phyloP scores from a whole-genome alignment of 2,797 vertebrate genomes.

The Etheostoma nigrum region DNA sequence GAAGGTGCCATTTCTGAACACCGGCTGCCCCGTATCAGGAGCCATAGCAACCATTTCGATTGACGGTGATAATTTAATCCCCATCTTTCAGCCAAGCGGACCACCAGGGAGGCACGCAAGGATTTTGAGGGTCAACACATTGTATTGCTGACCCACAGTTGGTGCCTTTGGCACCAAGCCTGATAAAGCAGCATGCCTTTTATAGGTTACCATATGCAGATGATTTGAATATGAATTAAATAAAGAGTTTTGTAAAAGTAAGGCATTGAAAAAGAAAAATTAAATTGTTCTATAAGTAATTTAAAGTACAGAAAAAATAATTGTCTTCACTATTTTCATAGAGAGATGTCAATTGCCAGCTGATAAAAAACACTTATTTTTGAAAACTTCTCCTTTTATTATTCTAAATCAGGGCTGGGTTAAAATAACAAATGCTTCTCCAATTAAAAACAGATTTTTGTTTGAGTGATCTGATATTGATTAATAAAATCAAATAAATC shows the following conservation, averaged over 20 bases:
- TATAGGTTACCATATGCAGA: background rate
- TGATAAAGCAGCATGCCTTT: slow-evolving; percentile 25
- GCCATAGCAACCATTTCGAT: slow-evolving; percentile 31
- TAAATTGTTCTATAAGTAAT: background rate
- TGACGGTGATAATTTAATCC: slow-evolving; percentile 40
- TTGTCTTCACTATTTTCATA: background rate
- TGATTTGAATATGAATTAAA: slow-evolving; percentile 20
- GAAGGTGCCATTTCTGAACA: slow-evolving; percentile 42
- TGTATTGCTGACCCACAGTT: slow-evolving; percentile 30
- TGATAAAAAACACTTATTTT: background rate
- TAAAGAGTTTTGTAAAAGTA: slow-evolving; percentile 3
- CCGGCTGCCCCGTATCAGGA: slow-evolving; percentile 37
- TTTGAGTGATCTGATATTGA: no score
- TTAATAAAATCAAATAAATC: no score
- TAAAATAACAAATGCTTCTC: no score
- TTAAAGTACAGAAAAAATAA: background rate
- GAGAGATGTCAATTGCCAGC: background rate
- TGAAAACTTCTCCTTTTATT: background rate
- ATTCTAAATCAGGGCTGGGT: background rate
- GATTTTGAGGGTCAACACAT: slow-evolving; percentile 37
- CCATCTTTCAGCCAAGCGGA: slow-evolving; percentile 42
- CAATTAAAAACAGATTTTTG: no score
- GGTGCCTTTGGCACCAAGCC: slow-evolving; percentile 37
- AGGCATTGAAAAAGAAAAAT: background rate
- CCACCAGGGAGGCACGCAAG: slow-evolving; percentile 38